These are phyloP conservation scores for Apotomis turbidana DNA, from an alignment of 2,888 invertebrate species.

Conservation along the genomic window DNA sequence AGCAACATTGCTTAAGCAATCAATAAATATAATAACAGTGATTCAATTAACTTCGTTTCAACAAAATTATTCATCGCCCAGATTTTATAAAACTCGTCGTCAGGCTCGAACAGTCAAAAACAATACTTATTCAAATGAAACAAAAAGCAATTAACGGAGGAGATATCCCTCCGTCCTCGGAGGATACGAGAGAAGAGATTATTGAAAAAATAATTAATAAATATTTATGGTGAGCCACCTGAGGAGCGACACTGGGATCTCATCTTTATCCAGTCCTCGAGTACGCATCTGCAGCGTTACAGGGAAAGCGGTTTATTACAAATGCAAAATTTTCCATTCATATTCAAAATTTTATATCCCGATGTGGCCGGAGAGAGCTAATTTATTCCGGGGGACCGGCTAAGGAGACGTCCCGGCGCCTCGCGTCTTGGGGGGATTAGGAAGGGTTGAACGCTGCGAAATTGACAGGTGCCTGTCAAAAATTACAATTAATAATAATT, in stretches of 20 bases:
- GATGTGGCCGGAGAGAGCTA: conserved; percentile 87
- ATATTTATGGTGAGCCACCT: conserved; percentile 83
- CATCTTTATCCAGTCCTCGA: conserved; percentile 76
- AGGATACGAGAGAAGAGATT: conserved; percentile 80
- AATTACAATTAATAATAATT: conserved; percentile 84
- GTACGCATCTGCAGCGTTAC: conserved; percentile 78
- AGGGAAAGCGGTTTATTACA: conserved; percentile 89
- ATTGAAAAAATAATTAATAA: conserved; percentile 85
- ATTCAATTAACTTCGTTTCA: conserved; percentile 68
- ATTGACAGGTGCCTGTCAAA: conserved; percentile 84
- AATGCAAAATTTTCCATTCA: conserved; percentile 95
- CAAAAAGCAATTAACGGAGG: conserved; percentile 83
- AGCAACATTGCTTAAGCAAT: conserved; percentile 36
- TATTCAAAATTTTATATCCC: conserved; percentile 96
- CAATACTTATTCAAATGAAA: conserved; percentile 84
- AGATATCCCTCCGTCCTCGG: conserved; percentile 79
- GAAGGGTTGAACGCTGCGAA: conserved; percentile 80
- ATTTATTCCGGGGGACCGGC: conserved; percentile 87
- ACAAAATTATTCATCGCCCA: conserved; percentile 75
- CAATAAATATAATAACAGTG: conserved; percentile 60
- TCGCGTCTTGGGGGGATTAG: conserved; percentile 79
- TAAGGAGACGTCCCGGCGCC: conserved; percentile 75
- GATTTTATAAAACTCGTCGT: conserved; percentile 76
- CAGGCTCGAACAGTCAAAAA: conserved; percentile 81
- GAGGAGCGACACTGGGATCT: conserved; percentile 73